Base-by-base conservation (phyloP, 2,113 vertebrate genomes). In the Rhea pennata region DNA sequence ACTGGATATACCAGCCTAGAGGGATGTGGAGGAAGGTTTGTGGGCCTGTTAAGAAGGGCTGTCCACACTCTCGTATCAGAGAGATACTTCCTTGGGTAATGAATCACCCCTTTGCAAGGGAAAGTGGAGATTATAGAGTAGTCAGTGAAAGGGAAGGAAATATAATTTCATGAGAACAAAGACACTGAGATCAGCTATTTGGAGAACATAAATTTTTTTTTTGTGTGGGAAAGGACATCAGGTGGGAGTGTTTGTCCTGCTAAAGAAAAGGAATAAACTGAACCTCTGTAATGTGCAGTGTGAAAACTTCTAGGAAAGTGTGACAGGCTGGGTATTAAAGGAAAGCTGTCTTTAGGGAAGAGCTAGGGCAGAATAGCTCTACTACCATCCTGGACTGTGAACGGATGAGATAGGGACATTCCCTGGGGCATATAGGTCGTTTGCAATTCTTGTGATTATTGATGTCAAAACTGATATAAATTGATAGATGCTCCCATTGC, bases 21-120 rank as follows among this genome's bases (percentile, higher is more conserved):
- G 86, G 58, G 29, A 80, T 53, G 40, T 54, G 80, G 62, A 93
- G 90, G 88, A 96, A 95, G 64, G 51, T 80, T 88, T 81, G 21
- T 75, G 66, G 90, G 89, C 79, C 84, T 85, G 31, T 86, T 71
- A 91, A 95, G 78, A 91, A 96, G 72, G 89, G 64, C 87, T 93
- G 78, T 79, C 71, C 77, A 66, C 33, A 13, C 22, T 86, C 40
- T 36, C 14, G n/a, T 59, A n/a, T 91, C 21, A 36, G 78, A 77
- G 40, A 88, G 50, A 76, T 44, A 51, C 36, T 92, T 77, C 73
- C 59, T 64, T 78, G 88, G 9, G 56, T 39, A 74, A 48, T 42
- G 59, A 76, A 88, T 85, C 69, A 23, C 51, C 51, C 39, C 71
- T 85, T 93, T 88, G 50, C 54, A 91, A 80, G 66, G 54, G 39